Base-by-base conservation (phyloP, 2,113 vertebrate genomes). In the Lampris megalopsis region DNA sequence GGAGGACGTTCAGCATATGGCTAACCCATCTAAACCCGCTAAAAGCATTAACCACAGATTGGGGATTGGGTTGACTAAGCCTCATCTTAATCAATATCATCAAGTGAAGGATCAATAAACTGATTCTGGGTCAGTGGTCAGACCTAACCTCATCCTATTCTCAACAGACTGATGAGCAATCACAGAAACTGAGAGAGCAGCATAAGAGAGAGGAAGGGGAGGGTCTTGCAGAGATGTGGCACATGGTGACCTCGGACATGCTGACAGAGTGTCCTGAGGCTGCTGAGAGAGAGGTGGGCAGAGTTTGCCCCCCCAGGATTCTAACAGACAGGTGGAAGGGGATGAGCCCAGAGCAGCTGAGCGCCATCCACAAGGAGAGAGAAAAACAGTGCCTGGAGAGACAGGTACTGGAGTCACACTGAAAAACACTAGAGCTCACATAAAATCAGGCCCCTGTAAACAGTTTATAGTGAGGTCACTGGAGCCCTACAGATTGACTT, bases 251-350 rank as follows among this genome's bases (percentile, higher is more conserved):
- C 41, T 95, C 93, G 8, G 91, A 95, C 87, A 86, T 95, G 71
- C 86, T 95, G 90, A 95, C 92, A 3, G 94, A 95, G 75, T 37
- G 81, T 36, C 75, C 90, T 9, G 89, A 93, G 49, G 88, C 86
- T 67, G 86, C 86, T 4, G 62, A 79, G 53, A 82, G 63, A 65
- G 36, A 60, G 35, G 11, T 38, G 48, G 62, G 62, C 68, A 79
- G 36, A 79, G 64, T 73, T 45, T 76, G 63, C 43, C 78, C 66
- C 0, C 68, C 68, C 37, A 79, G 49, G 49, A 75, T 92, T 66
- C 68, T 92, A 65, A 62, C 83, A 0, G 93, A 95, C 90, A 89
- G 83, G 63, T 95, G 94, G 94, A 95, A 88, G 68, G 94, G 94
- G 60, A 95, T 95, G 94, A 93, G 74, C 45, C 61, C 88, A 0